A percentile compares a stretch with the other conserved stretches of the same genome.
These are phyloP conservation scores for Drosophila mauritiana DNA, from an alignment of 1,140 invertebrate species.

Conservation along the genomic window DNA sequence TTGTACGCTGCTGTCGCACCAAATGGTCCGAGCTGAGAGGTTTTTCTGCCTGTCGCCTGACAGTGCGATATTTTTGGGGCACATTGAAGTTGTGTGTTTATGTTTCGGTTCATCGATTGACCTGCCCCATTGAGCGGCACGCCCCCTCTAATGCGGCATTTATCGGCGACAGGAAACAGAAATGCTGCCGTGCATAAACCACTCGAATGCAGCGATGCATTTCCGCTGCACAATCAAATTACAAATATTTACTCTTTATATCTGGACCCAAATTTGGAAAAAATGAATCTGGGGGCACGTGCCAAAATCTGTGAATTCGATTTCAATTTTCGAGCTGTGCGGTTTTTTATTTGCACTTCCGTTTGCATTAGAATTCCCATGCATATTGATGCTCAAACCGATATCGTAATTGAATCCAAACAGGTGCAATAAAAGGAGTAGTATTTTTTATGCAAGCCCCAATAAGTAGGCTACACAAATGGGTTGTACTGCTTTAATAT, in stretches of 20 bases:
- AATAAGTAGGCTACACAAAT: neutral
- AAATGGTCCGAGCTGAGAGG: slow-evolving; percentile 18
- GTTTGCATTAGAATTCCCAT: slow-evolving; percentile 4
- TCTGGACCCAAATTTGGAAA: slow-evolving; percentile 2
- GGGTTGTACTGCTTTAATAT: neutral
- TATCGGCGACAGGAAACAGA: slow-evolving; percentile 33
- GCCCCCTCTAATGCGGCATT: slow-evolving; percentile 5
- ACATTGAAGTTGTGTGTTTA: slow-evolving; percentile 39
- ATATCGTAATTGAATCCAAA: slow-evolving; percentile 2
- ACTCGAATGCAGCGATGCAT: slow-evolving; percentile 40
- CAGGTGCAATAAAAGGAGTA: slow-evolving; percentile 3
- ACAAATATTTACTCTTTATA: slow-evolving; percentile 38
- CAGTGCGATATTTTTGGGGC: slow-evolving; percentile 7
- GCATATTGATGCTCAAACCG: neutral
- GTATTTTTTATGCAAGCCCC: neutral
- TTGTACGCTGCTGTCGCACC: slow-evolving; percentile 11
- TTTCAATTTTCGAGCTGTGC: slow-evolving; percentile 18
- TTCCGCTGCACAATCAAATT: slow-evolving; percentile 54
- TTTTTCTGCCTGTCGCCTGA: slow-evolving; percentile 12
- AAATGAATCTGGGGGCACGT: slow-evolving; percentile 15
- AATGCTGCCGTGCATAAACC: slow-evolving; percentile 43
- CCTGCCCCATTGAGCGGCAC: neutral
- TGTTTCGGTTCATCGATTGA: slow-evolving; percentile 38
- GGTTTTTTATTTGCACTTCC: slow-evolving; percentile 20
- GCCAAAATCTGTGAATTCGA: slow-evolving; percentile 20